Evolutionary conservation across 2,797 vertebrate species (phyloP).

Genomic region (Borostomias antarcticus): DNA sequence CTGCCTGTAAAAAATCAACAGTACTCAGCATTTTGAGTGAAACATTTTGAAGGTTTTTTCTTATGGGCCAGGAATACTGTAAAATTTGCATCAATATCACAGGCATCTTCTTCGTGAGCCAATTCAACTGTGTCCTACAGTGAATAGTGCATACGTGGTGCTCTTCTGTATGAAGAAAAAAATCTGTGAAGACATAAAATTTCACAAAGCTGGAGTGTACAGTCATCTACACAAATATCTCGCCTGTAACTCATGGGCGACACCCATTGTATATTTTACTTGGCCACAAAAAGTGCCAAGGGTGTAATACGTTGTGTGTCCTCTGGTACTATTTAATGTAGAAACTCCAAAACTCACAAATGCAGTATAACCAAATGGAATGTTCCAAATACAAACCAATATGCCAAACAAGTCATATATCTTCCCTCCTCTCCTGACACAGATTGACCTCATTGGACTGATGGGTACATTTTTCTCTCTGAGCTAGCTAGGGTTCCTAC

Average conservation of each 20-base stretch:
- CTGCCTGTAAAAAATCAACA: no score
- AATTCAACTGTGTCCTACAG: constrained; percentile 8
- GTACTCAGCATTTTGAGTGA: no score
- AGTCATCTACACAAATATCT: constrained; percentile 86
- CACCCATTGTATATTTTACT: constrained; percentile 86
- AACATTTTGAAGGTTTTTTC: no score
- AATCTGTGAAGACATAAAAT: constrained; percentile 27
- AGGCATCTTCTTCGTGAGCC: not conserved
- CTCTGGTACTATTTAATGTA: constrained; percentile 83
- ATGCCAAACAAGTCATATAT: constrained; percentile 81
- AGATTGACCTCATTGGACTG: constrained; percentile 78
- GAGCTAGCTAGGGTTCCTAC: constrained; percentile 82
- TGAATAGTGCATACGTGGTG: constrained; percentile 1
- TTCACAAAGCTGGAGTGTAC: constrained; percentile 56
- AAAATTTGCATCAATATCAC: not conserved
- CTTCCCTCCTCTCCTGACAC: constrained; percentile 81
- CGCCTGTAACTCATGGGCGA: constrained; percentile 79
- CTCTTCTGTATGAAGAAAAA: constrained; percentile 18
- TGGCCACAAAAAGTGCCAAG: constrained; percentile 73
- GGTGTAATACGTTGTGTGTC: constrained; percentile 82
- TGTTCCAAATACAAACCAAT: constrained; percentile 75
- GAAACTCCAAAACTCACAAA: constrained; percentile 90
- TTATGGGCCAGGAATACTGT: not conserved
- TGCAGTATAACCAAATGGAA: constrained; percentile 79
- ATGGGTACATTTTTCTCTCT: constrained; percentile 84